Percentiles rank a stretch among this genome's conserved stretches.
phyloP scores from a whole-genome alignment of 2,888 invertebrate species.

The Eupithecia abbreviata region DNA sequence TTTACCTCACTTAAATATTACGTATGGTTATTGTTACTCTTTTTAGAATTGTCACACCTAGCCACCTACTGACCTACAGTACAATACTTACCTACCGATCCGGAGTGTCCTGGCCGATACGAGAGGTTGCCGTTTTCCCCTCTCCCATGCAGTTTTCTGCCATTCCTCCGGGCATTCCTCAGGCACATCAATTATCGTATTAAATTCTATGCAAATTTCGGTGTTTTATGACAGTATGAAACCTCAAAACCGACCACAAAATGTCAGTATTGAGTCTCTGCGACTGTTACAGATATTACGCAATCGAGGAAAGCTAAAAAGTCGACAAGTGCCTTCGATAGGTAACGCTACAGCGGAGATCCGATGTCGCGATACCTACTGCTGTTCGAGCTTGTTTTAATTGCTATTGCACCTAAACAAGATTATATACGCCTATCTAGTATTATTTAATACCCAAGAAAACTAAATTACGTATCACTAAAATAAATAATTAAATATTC shows the following conservation, averaged over 20 bases:
- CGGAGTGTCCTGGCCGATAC: too few relatives aligned
- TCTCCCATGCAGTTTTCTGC: background rate
- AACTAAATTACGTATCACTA: background rate
- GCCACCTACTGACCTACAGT: background rate
- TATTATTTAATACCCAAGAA: background rate
- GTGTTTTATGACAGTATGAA: background rate
- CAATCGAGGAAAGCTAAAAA: constrained; percentile 63
- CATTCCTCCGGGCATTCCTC: background rate
- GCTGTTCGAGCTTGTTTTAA: constrained; percentile 9
- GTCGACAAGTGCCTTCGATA: constrained; percentile 50
- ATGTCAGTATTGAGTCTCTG: constrained; percentile 49
- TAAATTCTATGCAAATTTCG: background rate
- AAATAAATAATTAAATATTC: background rate
- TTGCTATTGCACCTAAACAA: background rate
- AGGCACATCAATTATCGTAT: background rate
- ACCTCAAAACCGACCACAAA: constrained; percentile 25
- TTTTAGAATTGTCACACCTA: too few relatives aligned
- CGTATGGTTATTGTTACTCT: too few relatives aligned
- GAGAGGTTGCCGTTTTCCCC: background rate
- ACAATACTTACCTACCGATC: too few relatives aligned
- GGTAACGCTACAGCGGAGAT: constrained; percentile 41
- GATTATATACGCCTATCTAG: background rate
- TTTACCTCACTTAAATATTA: too few relatives aligned
- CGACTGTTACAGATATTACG: constrained; percentile 59
- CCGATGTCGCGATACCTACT: constrained; percentile 17